These are phyloP conservation scores for Rhopalosiphum padi DNA, from an alignment of 1,140 invertebrate species.

Conservation along the genomic window DNA sequence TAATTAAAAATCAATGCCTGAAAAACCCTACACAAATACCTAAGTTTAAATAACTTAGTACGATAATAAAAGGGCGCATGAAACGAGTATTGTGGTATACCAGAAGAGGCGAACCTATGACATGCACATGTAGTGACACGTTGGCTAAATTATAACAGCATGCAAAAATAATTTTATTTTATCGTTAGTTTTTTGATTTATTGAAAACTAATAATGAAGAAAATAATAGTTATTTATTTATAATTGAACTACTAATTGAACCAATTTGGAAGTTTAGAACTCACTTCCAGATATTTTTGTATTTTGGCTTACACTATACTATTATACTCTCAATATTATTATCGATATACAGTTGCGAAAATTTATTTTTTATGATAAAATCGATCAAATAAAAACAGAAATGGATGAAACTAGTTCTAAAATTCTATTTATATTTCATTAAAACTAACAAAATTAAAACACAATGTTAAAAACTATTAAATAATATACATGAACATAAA, in stretches of 20 bases:
- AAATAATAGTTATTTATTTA: background rate
- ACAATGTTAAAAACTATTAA: background rate
- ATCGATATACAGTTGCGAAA: background rate
- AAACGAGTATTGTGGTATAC: too few species aligned
- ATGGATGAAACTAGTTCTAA: background rate
- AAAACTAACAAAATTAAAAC: background rate
- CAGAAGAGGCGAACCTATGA: too few species aligned
- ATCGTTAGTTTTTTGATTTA: background rate
- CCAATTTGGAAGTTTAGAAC: background rate
- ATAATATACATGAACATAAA: background rate
- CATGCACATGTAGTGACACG: too few species aligned
- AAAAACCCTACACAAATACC: background rate
- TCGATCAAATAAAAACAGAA: background rate
- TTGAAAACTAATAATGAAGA: background rate
- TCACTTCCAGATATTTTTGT: background rate
- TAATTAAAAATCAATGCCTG: background rate
- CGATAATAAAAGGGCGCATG: too few species aligned
- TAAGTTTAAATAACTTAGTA: background rate
- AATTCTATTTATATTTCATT: background rate
- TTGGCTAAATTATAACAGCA: background rate
- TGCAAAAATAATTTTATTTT: background rate
- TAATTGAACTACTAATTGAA: background rate
- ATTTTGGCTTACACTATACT: background rate
- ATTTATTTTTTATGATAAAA: background rate
- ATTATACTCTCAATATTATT: too few species aligned